phyloP scores from a whole-genome alignment of 1,140 invertebrate genomes.

The Pseudomyrmex cubaensis region DNA sequence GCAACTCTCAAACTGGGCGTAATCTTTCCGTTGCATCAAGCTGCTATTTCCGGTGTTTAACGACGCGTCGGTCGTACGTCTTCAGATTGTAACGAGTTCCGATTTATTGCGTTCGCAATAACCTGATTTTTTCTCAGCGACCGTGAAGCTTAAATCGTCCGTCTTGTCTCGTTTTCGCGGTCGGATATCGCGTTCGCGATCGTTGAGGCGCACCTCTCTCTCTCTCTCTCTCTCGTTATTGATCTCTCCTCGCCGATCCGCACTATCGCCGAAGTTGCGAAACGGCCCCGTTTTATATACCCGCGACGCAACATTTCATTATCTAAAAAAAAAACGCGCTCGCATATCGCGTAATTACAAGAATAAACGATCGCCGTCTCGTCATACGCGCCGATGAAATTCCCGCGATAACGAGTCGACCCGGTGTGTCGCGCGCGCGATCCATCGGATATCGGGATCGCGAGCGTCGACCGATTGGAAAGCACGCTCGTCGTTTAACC shows the following conservation, averaged over 20 bases:
- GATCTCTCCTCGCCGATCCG: slow-evolving; percentile 2
- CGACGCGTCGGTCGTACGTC: slow-evolving; percentile 33
- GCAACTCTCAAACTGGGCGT: background rate
- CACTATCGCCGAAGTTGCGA: background rate
- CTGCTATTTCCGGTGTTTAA: slow-evolving; percentile 44
- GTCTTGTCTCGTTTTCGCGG: slow-evolving; percentile 24
- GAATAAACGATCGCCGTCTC: slow-evolving; percentile 60
- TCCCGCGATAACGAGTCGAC: slow-evolving; percentile 45
- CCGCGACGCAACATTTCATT: slow-evolving; percentile 36
- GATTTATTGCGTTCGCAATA: slow-evolving; percentile 15
- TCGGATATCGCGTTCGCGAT: slow-evolving; percentile 18
- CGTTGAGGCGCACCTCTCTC: background rate
- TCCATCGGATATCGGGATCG: slow-evolving; percentile 63
- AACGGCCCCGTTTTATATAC: background rate
- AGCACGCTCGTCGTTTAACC: slow-evolving; percentile 74
- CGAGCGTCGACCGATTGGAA: slow-evolving; percentile 68
- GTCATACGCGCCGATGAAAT: slow-evolving; percentile 61
- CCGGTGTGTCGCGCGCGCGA: slow-evolving; percentile 29
- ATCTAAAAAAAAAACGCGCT: slow-evolving; percentile 32
- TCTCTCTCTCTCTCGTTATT: slow-evolving; percentile 9
- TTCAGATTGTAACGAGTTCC: slow-evolving; percentile 18
- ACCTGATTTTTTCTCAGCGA: slow-evolving; percentile 18
- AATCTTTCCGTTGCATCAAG: slow-evolving; percentile 36
- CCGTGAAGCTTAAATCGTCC: background rate
- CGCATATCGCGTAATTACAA: slow-evolving; percentile 58